These are phyloP conservation scores for Rhinopomastus cyanomelas DNA, from an alignment of 2,113 vertebrate genomes.

Conservation along the genomic window DNA sequence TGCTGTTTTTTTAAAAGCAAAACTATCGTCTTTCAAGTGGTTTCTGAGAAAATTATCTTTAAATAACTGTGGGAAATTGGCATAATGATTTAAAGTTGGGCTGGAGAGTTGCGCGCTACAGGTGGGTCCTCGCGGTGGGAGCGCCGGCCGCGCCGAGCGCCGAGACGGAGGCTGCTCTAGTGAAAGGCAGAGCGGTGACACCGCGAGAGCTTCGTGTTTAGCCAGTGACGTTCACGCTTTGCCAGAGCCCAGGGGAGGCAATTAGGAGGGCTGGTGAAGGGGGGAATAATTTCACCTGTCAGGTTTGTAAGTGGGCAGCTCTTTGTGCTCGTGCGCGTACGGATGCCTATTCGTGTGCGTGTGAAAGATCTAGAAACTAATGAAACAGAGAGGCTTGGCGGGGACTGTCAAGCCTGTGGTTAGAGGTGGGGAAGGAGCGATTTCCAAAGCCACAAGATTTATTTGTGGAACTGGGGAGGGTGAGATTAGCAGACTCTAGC, in stretches of 20 bases:
- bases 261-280: slow-evolving; percentile 39
- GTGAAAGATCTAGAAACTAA: slow-evolving; percentile 22
- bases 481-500: slow-evolving; percentile 28
- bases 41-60: neutral
- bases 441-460: slow-evolving; percentile 60
- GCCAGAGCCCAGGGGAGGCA: slow-evolving; percentile 40
- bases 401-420: slow-evolving; percentile 40
- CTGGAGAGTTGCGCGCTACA: neutral
- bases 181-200: slow-evolving; percentile 17
- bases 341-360: neutral
- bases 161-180: slow-evolving; percentile 12
- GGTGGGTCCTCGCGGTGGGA: slow-evolving; percentile 4
- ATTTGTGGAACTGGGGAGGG: slow-evolving; percentile 45
- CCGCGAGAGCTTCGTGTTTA: neutral
- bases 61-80: slow-evolving; percentile 4
- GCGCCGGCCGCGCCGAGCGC: neutral
- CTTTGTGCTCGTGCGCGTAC: neutral
- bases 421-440: slow-evolving; percentile 38
- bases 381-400: neutral
- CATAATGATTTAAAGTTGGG: neutral
- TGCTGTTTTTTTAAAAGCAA: neutral
- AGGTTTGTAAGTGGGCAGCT: slow-evolving; percentile 47
- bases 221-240: slow-evolving; percentile 27
- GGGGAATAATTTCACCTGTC: slow-evolving; percentile 62
- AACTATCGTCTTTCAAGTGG: neutral